Evolutionary conservation across 2,113 vertebrate genomes (phyloP), one percentile per base, ranked within the genome.

Genomic region (Garra rufa): DNA sequence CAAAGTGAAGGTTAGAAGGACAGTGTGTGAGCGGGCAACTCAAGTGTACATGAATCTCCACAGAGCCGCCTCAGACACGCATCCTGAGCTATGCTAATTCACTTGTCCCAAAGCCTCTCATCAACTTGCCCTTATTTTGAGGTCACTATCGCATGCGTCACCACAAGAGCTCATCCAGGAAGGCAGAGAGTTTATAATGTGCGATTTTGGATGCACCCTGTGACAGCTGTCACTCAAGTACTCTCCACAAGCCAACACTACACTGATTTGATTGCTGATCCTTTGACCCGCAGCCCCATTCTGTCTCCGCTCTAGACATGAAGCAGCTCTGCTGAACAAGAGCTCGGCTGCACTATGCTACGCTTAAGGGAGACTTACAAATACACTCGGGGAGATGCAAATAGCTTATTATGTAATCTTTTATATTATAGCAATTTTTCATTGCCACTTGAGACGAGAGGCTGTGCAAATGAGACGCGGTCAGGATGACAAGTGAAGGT

Each of bases 401-500:
- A 89, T 84, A 19, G 76, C 81, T 85, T 87, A 83, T 88, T 88
- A 83, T 81, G 52, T 87, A 87, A 88, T 84, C 83, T 85, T 88
- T 87, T 81, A 85, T 69, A 83, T 85, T 85, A 85, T 41, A 83
- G 76, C 85, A 76, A 81, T 87, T 83, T 83, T 83, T 85, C 71
- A 84, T 84, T 83, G 57, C 80, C 73, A 73, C 85, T 87, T 84
- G 79, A 87, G 61, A 88, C 41, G 44, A 83, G 82, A 86, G 78
- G 77, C 85, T 61, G 83, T 81, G 83, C 50, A 85, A 89, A 89
- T 81, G 76, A 87, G 84, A 73, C 30, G 8, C 21, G 84, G 59
- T 74, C 61, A 76, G 69, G 67, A 28, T 69, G 50, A 61, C 65
- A 77, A 90, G 89, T 90, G 88, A 89, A 91, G 88, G 91, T 90